Evolutionary conservation across 2,113 vertebrate species (phyloP).

Genomic region (Oncorhynchus masou): DNA sequence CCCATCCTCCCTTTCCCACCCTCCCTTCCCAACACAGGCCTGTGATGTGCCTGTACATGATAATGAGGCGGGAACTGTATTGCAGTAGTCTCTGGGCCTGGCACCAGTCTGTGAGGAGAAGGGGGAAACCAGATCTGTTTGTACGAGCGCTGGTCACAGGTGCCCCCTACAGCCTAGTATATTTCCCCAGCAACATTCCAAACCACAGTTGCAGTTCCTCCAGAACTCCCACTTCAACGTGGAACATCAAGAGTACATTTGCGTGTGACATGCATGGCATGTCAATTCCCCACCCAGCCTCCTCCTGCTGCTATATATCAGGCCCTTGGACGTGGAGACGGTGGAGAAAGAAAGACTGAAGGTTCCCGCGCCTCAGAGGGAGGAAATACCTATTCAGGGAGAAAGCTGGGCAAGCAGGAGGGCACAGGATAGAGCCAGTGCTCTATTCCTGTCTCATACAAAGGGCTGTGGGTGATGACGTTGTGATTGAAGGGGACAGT

Average conservation of each 20-base stretch:
- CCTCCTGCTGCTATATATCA: conserved; percentile 57
- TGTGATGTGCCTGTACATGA: conserved; percentile 75
- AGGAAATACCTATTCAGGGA: conserved; percentile 57
- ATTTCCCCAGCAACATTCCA: background rate
- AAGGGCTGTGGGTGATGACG: conserved; percentile 35
- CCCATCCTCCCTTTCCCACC: conserved; percentile 45
- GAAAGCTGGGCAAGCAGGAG: conserved; percentile 25
- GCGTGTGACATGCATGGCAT: conserved; percentile 72
- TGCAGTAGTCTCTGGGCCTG: conserved; percentile 61
- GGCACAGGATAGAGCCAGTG: conserved; percentile 60
- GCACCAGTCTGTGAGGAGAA: conserved; percentile 58
- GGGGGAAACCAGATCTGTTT: background rate
- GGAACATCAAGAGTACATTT: conserved; percentile 73
- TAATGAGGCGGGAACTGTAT: conserved; percentile 81
- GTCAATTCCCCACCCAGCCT: conserved; percentile 72
- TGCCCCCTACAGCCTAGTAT: too few relatives aligned
- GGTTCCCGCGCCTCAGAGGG: conserved; percentile 55
- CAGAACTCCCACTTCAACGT: conserved; percentile 72
- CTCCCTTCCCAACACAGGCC: conserved; percentile 56
- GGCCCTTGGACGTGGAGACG: conserved; percentile 28
- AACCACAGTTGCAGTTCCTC: background rate
- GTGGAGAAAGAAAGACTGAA: conserved; percentile 53
- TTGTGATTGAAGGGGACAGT: conserved; percentile 24
- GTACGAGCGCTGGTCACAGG: too few relatives aligned
- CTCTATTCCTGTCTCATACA: conserved; percentile 62